A percentile compares a stretch with the other conserved stretches of the same genome.
Evolutionary conservation across 2,797 vertebrate species (phyloP).

Genomic region (Oophaga sylvatica): DNA sequence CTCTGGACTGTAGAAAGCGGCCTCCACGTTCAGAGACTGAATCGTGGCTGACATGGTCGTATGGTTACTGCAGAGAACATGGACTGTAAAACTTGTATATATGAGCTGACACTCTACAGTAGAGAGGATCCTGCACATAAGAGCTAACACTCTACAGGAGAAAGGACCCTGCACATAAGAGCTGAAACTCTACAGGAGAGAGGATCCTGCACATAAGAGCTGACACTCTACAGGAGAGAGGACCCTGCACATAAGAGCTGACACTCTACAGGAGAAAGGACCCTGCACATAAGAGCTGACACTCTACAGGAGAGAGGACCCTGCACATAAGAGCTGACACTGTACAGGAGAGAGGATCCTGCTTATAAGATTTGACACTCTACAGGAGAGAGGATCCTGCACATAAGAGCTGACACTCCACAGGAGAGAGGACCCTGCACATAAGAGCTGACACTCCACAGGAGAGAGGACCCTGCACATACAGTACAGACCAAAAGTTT

Average conservation of each 20-base stretch:
- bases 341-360: not conserved
- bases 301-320: slow-evolving; percentile 4
- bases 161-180: not conserved
- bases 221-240: too few relatives aligned
- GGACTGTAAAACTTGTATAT: not conserved
- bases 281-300: not conserved
- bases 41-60: not conserved
- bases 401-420: too few relatives aligned
- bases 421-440: too few relatives aligned
- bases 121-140: not conserved
- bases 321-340: not conserved
- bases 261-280: not conserved
- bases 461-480: not conserved
- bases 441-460: not conserved
- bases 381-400: not conserved
- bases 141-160: not conserved
- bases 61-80: not conserved
- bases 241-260: not conserved
- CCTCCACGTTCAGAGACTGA: not conserved
- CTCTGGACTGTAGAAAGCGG: slow-evolving; percentile 4
- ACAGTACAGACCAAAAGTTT: too few relatives aligned
- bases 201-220: too few relatives aligned
- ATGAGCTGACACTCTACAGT: not conserved
- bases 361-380: not conserved
- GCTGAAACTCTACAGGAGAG: not conserved